Evolutionary conservation across 2,113 vertebrate genomes (phyloP).

Genomic region (Aegypius monachus): DNA sequence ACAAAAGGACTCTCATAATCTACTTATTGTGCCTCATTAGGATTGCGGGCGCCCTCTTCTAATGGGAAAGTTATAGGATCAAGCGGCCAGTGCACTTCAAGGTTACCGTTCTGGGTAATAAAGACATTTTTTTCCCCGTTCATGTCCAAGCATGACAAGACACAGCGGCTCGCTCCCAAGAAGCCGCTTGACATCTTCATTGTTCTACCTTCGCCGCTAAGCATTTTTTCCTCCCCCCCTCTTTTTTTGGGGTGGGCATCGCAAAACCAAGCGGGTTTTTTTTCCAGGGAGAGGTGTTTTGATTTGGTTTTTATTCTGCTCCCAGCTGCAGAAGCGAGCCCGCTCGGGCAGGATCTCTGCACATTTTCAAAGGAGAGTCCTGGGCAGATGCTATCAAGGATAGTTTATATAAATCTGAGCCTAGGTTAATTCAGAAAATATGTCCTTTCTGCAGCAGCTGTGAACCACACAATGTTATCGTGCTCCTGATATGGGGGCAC

Average conservation of each 20-base stretch:
- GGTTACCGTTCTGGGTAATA: constrained; percentile 59
- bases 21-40: constrained; percentile 69
- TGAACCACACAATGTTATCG: constrained; percentile 49
- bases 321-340: background rate
- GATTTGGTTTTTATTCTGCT: background rate
- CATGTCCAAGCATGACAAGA: constrained; percentile 64
- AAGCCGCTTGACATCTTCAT: constrained; percentile 69
- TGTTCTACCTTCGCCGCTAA: constrained; percentile 22
- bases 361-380: constrained; percentile 17
- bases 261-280: background rate
- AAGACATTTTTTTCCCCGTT: constrained; percentile 61
- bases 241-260: background rate
- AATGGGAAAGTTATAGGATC: constrained; percentile 65
- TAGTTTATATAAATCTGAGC: constrained; percentile 34
- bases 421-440: constrained; percentile 49
- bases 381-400: constrained; percentile 36
- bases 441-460: constrained; percentile 30
- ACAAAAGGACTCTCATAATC: constrained; percentile 67
- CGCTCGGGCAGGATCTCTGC: background rate
- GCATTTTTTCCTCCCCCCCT: background rate
- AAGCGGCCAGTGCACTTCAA: constrained; percentile 48
- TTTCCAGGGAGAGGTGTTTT: background rate
- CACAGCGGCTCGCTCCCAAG: constrained; percentile 26
- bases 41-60: constrained; percentile 51
- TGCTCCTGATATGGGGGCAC: constrained; percentile 12